Base-by-base conservation (phyloP, 2,888 invertebrate species). In the Luperina testacea region DNA sequence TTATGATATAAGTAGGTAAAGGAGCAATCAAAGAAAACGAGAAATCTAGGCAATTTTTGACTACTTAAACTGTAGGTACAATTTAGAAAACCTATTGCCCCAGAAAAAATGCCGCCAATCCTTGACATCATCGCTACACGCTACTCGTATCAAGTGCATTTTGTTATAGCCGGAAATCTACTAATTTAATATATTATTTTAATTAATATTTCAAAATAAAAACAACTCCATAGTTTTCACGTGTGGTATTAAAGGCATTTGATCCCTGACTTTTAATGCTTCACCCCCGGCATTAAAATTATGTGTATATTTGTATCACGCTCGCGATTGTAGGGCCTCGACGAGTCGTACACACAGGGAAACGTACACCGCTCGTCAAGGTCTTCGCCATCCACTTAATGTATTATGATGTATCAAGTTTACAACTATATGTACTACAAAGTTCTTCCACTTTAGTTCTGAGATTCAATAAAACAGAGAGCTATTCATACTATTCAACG, bases 261-360 rank as follows among this genome's bases (percentile, higher is more conserved):
- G 97, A 97, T 97, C 97, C 97, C 95, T 96, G 97, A 97, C 97
- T 97, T 97, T 96, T 97, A 97, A 97, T 97, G 97, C 97, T 97
- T 97, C 97, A 96, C 96, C 96, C 95, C 94, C 93, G 94, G 96
- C 94, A 97, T 96, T 96, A 96, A 97, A 96, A 97, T 97, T 96
- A 97, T 96, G 95, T 96, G 95, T 97, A 96, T 97, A 96, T 97
- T 96, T 97, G 96, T 97, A 96, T 96, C 96, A 96, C 95, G 96
- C 95, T 96, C 92, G 96, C 96, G 87, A 96, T 97, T 96, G 97
- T 97, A 97, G 93, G 97, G 97, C 96, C 95, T 96, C 97, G 87
- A 94, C 92, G 89, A 91, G 90, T 87, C 83, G 82, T 80, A 86
- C 84, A 81, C 85, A 86, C 91, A 87, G 91, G 92, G 95, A 95